Conservation (phyloP, 2,888 invertebrate species). For the Amblyjoppa proteus region DNA sequence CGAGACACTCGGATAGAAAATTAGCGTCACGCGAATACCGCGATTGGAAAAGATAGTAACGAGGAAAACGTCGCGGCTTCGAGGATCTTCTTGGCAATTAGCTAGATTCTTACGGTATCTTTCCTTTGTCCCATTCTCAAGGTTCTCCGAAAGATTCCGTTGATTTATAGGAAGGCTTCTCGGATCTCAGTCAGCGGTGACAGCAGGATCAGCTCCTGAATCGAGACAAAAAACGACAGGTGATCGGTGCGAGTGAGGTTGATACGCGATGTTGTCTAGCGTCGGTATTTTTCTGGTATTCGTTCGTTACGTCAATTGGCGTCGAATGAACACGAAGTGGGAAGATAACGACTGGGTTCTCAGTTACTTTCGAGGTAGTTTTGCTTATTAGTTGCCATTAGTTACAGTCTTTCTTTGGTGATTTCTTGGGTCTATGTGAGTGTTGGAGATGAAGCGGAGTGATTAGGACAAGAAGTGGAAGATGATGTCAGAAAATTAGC, state of each 20-base stretch:
- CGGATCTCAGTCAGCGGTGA: constrained; percentile 2
- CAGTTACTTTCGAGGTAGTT: too few species aligned
- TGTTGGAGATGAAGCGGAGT: background rate
- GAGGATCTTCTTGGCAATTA: background rate
- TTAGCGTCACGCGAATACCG: constrained; percentile 20
- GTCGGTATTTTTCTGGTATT: background rate
- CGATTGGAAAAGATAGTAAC: constrained; percentile 9
- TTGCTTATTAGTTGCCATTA: too few species aligned
- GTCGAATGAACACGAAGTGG: too few species aligned
- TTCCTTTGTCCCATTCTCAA: background rate
- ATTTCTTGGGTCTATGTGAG: background rate
- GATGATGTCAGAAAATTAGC: background rate
- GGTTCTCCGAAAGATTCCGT: constrained; percentile 4
- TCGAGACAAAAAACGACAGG: background rate
- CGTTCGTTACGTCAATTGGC: background rate
- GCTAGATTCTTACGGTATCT: background rate
- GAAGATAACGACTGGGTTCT: too few species aligned
- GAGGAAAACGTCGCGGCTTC: constrained; percentile 28
- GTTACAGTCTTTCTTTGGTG: too few species aligned
- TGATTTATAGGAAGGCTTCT: constrained; percentile 9
- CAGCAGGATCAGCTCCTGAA: background rate
- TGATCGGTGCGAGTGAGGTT: background rate
- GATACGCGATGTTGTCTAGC: background rate
- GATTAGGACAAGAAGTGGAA: background rate
- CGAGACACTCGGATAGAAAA: constrained; percentile 14